Percentiles rank a stretch among this genome's conserved stretches.
These are phyloP conservation scores for Schizaphis graminum DNA, from an alignment of 2,888 invertebrate species.

Conservation along the genomic window DNA sequence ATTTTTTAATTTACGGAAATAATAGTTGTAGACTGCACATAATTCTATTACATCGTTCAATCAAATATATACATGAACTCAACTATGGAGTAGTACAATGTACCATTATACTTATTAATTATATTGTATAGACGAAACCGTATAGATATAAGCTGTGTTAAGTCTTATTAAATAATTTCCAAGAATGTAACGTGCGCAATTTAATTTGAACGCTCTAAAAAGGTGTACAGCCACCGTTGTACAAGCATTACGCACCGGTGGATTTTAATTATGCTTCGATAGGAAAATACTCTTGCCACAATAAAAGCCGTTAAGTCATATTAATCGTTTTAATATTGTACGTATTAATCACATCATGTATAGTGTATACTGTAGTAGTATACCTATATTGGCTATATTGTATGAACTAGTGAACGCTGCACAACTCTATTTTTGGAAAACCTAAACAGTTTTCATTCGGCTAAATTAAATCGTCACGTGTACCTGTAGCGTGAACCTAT, in stretches of 20 bases:
- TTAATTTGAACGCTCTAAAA: not conserved
- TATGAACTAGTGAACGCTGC: not conserved
- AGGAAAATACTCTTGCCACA: not conserved
- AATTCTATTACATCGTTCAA: not conserved
- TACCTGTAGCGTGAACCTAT: not conserved
- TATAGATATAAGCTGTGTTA: not conserved
- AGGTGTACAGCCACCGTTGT: not conserved
- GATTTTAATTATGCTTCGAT: not conserved
- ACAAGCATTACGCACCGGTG: not conserved
- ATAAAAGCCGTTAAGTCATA: not conserved
- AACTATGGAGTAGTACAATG: not conserved
- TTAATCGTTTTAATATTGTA: not conserved
- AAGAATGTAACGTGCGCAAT: not conserved
- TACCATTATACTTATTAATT: not conserved
- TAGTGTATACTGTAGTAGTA: too few species aligned
- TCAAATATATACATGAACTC: not conserved
- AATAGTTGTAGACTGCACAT: not conserved
- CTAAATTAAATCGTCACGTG: not conserved
- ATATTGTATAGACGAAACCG: not conserved
- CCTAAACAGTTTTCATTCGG: not conserved
- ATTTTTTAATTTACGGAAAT: not conserved
- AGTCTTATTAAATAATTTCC: constrained; percentile 18
- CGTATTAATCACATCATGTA: not conserved
- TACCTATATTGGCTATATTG: not conserved
- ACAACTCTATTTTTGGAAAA: not conserved